phyloP scores from a whole-genome alignment of 2,113 vertebrate species.

The Xenopus borealis region DNA sequence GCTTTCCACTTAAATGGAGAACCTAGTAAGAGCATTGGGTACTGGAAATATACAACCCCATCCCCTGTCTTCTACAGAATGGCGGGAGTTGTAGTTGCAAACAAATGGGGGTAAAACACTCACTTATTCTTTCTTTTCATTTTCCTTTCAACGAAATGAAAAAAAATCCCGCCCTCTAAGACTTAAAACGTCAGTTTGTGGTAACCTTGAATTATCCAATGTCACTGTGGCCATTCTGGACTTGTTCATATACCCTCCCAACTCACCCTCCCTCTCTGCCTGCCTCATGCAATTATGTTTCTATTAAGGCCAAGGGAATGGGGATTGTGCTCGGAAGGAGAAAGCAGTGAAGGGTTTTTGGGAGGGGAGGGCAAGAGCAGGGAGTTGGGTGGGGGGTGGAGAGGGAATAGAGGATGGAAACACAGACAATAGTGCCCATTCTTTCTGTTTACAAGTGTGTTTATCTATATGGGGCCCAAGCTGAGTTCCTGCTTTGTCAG shows the following conservation, averaged over 20 bases:
- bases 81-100: too few species aligned
- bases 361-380: constrained; percentile 46
- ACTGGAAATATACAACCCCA: too few species aligned
- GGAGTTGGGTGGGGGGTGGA: constrained; percentile 62
- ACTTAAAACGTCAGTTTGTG: background rate
- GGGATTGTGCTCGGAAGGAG: constrained; percentile 11
- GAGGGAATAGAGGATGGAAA: constrained; percentile 51
- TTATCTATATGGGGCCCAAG: constrained; percentile 81
- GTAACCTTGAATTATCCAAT: background rate
- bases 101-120: too few species aligned
- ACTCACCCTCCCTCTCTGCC: constrained; percentile 6
- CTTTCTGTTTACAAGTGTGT: constrained; percentile 94
- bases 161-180: too few species aligned
- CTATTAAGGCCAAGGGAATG: constrained; percentile 51
- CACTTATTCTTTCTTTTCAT: too few species aligned
- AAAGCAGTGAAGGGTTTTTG: constrained; percentile 32
- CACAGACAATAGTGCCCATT: constrained; percentile 84
- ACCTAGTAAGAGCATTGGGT: too few species aligned
- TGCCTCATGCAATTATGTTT: constrained; percentile 51
- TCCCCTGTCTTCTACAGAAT: too few species aligned
- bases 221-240: background rate
- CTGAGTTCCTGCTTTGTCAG: constrained; percentile 84
- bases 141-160: too few species aligned
- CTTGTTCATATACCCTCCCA: background rate
- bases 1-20: too few species aligned